Percentiles rank a stretch among this genome's conserved stretches.
Evolutionary conservation across 1,140 invertebrate species (phyloP).

Genomic region (Bursaphelenchus mucronatus): DNA sequence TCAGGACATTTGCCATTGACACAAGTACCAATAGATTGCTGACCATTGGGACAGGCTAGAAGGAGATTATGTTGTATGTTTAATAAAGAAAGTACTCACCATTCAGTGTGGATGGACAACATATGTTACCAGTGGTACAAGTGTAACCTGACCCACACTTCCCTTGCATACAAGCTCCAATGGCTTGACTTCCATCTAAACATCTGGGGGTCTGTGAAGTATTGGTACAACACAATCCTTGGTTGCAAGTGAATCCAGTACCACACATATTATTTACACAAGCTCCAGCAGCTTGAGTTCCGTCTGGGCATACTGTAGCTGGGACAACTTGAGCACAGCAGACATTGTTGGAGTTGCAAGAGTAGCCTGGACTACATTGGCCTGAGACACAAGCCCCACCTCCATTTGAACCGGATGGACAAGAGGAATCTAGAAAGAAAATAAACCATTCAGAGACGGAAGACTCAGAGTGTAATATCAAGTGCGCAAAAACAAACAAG

Average conservation of each 20-base stretch:
- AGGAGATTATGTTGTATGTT: not conserved
- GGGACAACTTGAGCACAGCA: conserved; percentile 39
- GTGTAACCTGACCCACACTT: conserved; percentile 55
- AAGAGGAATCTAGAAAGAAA: conserved; percentile 5
- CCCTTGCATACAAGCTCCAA: conserved; percentile 57
- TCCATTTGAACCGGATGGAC: conserved; percentile 12
- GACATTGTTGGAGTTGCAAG: conserved; percentile 44
- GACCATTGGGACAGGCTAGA: conserved; percentile 50
- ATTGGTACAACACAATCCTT: conserved; percentile 56
- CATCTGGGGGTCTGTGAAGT: conserved; percentile 56
- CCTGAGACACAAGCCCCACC: conserved; percentile 52
- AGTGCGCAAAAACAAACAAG: conserved; percentile 26
- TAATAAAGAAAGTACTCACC: conserved; percentile 16
- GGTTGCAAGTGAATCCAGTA: conserved; percentile 57
- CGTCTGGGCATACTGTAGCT: conserved; percentile 56
- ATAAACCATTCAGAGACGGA: too few species aligned
- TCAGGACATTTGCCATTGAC: conserved; percentile 55
- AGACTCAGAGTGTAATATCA: too few species aligned
- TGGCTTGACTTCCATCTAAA: conserved; percentile 57
- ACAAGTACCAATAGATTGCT: conserved; percentile 47
- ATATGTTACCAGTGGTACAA: conserved; percentile 60
- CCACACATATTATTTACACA: conserved; percentile 59
- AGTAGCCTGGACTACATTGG: conserved; percentile 49
- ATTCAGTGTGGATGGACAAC: conserved; percentile 51
- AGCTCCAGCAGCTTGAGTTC: conserved; percentile 60